These are phyloP conservation scores for Patagioenas fasciata DNA, from an alignment of 2,113 vertebrate species.

Conservation along the genomic window DNA sequence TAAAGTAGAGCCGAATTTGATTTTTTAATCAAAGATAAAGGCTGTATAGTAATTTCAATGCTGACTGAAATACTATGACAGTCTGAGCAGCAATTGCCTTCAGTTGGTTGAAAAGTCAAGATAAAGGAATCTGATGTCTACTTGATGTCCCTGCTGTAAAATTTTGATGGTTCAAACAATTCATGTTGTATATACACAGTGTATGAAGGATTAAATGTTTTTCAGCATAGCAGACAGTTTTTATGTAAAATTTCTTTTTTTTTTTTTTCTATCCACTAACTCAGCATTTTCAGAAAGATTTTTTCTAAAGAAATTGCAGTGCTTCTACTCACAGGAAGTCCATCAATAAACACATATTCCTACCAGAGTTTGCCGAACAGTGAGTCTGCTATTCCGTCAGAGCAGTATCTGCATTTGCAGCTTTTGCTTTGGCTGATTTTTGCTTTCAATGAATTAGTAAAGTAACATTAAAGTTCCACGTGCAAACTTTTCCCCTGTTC, in stretches of 20 bases:
- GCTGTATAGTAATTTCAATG: constrained; percentile 47
- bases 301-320: neutral
- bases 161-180: constrained; percentile 42
- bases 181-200: neutral
- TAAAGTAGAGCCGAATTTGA: constrained; percentile 69
- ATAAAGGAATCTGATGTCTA: constrained; percentile 47
- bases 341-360: neutral
- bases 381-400: neutral
- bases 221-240: neutral
- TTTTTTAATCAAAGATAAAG: constrained; percentile 78
- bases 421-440: neutral
- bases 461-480: neutral
- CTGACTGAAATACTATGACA: neutral
- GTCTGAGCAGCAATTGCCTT: neutral
- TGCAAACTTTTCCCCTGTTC: neutral
- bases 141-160: constrained; percentile 49
- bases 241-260: constrained; percentile 26
- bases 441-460: neutral
- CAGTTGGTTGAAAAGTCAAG: constrained; percentile 55
- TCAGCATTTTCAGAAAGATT: neutral
- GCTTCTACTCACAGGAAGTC: neutral
- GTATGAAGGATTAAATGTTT: constrained; percentile 44
- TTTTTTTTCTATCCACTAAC: neutral
- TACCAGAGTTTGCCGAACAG: neutral
- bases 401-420: neutral